A percentile compares a stretch with the other conserved stretches of the same genome.
phyloP scores from a whole-genome alignment of 2,113 vertebrate genomes.

The Hystrix cristata region DNA sequence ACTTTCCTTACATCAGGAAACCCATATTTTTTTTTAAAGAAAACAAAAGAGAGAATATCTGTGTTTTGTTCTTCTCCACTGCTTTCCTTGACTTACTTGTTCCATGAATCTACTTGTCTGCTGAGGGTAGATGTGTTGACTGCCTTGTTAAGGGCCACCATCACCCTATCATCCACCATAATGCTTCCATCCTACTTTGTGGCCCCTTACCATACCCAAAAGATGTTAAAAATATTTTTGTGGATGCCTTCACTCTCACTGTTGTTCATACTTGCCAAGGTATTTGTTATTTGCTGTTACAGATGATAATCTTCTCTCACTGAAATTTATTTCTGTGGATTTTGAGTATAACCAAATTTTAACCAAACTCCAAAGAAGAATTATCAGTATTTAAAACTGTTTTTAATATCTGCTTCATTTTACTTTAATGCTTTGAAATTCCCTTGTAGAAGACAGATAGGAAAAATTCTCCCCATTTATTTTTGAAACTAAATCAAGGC shows the following conservation, averaged over 20 bases:
- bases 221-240: slow-evolving; percentile 21
- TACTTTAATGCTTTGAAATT: slow-evolving; percentile 12
- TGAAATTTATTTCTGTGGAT: slow-evolving; percentile 39
- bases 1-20: slow-evolving; percentile 81
- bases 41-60: background rate
- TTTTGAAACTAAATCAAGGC: slow-evolving; percentile 50
- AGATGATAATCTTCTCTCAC: slow-evolving; percentile 69
- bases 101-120: background rate
- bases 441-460: slow-evolving; percentile 6
- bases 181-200: background rate
- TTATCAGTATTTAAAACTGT: background rate
- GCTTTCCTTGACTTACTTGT: background rate
- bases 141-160: slow-evolving; percentile 6
- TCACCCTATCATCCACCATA: background rate
- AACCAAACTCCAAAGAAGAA: slow-evolving; percentile 45
- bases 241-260: background rate
- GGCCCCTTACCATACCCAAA: background rate
- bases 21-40: background rate
- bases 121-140: background rate
- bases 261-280: background rate
- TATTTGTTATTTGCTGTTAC: slow-evolving; percentile 66
- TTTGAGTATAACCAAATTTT: slow-evolving; percentile 34
- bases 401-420: background rate
- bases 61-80: background rate
- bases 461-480: slow-evolving; percentile 42